Evolutionary conservation across 2,113 vertebrate species (phyloP).

Genomic region (Syrrhaptes paradoxus): DNA sequence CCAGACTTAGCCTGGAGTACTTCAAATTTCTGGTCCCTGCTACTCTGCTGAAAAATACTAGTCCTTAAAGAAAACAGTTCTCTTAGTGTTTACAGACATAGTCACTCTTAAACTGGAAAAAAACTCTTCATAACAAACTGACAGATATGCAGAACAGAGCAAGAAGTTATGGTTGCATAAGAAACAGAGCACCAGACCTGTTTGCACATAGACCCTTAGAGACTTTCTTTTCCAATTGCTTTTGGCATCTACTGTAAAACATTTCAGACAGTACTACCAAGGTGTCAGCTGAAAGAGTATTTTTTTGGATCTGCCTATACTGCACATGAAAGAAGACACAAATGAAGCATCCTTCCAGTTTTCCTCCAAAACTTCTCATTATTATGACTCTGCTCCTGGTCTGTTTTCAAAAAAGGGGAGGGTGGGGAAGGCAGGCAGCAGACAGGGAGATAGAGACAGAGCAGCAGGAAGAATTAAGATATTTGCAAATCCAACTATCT

Average conservation of each 20-base stretch:
- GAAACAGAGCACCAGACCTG: neutral
- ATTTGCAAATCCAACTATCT: neutral
- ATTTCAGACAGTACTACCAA: neutral
- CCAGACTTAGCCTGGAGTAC: neutral
- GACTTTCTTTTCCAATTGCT: neutral
- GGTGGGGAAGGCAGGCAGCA: neutral
- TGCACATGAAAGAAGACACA: neutral
- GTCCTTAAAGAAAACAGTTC: neutral
- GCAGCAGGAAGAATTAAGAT: neutral
- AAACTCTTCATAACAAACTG: neutral
- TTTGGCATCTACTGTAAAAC: neutral
- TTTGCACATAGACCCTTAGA: neutral
- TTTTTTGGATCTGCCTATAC: neutral
- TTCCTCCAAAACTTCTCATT: neutral
- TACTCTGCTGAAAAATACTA: neutral
- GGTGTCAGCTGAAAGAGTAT: neutral
- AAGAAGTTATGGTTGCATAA: neutral
- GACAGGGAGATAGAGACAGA: neutral
- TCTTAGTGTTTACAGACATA: neutral
- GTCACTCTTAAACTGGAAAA: neutral
- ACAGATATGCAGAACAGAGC: neutral
- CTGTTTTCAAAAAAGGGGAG: neutral
- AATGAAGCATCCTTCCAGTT: neutral
- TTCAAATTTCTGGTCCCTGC: neutral
- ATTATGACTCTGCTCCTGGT: neutral